phyloP scores from a whole-genome alignment of 2,888 invertebrate genomes.

The Caenorhabditis wallacei region DNA sequence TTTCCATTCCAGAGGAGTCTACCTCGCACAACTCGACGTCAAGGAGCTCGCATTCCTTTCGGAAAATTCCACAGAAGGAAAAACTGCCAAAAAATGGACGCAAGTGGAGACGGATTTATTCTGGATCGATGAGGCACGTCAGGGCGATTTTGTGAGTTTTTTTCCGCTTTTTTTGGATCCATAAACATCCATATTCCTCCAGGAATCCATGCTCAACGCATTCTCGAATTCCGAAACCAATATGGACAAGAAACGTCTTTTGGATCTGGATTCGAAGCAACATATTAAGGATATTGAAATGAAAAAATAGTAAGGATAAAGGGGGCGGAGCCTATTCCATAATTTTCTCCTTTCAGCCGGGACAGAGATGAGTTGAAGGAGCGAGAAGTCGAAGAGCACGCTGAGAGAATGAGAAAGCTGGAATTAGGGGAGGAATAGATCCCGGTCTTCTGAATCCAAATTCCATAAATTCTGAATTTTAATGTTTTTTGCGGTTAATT shows the following conservation, averaged over 20 bases:
- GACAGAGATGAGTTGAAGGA: not conserved
- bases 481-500: no score
- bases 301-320: conserved; percentile 15
- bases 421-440: no score
- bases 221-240: conserved; percentile 12
- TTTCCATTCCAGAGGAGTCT: conserved; percentile 57
- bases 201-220: conserved; percentile 54
- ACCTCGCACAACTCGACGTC: conserved; percentile 52
- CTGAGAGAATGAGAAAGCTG: no score
- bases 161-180: not conserved
- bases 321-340: not conserved
- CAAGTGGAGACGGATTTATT: conserved; percentile 43
- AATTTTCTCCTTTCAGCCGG: not conserved
- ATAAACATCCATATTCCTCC: conserved; percentile 2
- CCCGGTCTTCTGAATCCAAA: no score
- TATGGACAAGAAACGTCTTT: conserved; percentile 37
- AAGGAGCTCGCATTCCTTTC: conserved; percentile 14
- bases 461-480: no score
- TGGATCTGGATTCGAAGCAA: conserved; percentile 47
- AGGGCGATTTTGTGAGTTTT: conserved; percentile 36
- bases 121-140: conserved; percentile 31
- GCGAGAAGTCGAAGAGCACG: no score
- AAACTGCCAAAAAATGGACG: conserved; percentile 44
- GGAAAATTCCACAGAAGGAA: not conserved
- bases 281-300: conserved; percentile 16